Base-by-base conservation (phyloP, 2,888 invertebrate species). In the Gnatocerus cornutus region DNA sequence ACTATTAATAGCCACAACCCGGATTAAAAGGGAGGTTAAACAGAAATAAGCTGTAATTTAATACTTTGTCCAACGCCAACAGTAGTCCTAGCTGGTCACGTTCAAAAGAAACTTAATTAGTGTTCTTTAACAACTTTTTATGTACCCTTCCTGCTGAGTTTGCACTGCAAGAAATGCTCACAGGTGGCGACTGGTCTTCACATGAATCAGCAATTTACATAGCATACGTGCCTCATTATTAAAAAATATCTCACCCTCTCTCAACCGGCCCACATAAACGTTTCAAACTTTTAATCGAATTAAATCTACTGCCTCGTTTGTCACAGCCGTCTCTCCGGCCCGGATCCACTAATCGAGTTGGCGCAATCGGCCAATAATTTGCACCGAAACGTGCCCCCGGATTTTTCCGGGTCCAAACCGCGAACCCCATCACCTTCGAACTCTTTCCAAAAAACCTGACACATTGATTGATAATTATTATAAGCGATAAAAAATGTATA, bases 391-490 rank as follows among this genome's bases (percentile, higher is more conserved):
- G 56, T 43, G 37, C 46, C 61, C 10, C 37, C 14, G 14, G 30
- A 59, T 59, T 59, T 62, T 62, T 62, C 45, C 45, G 45, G 33
- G 27, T 58, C 5, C 41, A 41, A n/a, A 21, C 12, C 10, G 9
- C 14, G 41, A 13, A 21, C 63, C 41, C 30, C 14, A 5, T n/a
- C 30, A 37, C 33, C 45, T 27, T 53, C 13, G 6, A 30, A 33
- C 8, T 9, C 43, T 13, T 13, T 16, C 7, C 41, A 29, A 45
- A 41, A 63, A 45, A 43, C 52, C 33, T 73, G 75, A 72, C 77
- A 76, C 72, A 69, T 77, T 79, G 79, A 78, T 78, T 77, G 77
- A 79, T 78, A 78, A 78, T 77, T 78, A 77, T 77, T 76, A 74
- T 71, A 74, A 71, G 69, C 73, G 71, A 75, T 75, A 74, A 76